phyloP scores from a whole-genome alignment of 2,888 invertebrate genomes.

The Drosophila rubida region DNA sequence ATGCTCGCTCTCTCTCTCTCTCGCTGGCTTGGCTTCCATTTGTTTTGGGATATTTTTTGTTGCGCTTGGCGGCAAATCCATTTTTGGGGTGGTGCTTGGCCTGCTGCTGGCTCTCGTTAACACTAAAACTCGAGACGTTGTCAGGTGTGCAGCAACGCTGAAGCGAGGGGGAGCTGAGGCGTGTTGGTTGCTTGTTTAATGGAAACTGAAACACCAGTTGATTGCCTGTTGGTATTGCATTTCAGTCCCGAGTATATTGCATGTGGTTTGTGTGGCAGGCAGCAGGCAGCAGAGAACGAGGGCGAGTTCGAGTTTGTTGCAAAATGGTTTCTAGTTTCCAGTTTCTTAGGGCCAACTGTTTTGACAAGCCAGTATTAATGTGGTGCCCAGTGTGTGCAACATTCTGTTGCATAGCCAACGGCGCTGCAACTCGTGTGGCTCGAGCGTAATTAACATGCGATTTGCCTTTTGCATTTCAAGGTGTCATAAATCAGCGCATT shows the following conservation, averaged over 20 bases:
- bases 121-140: conserved; percentile 53
- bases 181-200: conserved; percentile 50
- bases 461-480: conserved; percentile 72
- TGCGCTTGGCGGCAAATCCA: conserved; percentile 53
- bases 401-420: conserved; percentile 29
- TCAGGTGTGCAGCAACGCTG: conserved; percentile 31
- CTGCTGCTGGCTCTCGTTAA: conserved; percentile 24
- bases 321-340: conserved; percentile 55
- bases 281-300: not conserved
- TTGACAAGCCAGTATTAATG: conserved; percentile 64
- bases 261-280: conserved; percentile 66
- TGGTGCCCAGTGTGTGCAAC: conserved; percentile 44
- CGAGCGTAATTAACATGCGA: conserved; percentile 76
- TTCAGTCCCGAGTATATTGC: conserved; percentile 61
- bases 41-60: conserved; percentile 70
- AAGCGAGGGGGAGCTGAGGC: conserved; percentile 2
- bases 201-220: conserved; percentile 83
- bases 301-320: conserved; percentile 20
- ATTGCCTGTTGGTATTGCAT: conserved; percentile 70
- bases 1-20: conserved; percentile 16
- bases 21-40: conserved; percentile 34
- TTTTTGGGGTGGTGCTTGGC: not conserved
- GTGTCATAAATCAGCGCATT: conserved; percentile 75
- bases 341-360: conserved; percentile 60
- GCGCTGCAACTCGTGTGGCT: conserved; percentile 2